phyloP scores from a whole-genome alignment of 2,888 invertebrate species.

The Pyralis farinalis region DNA sequence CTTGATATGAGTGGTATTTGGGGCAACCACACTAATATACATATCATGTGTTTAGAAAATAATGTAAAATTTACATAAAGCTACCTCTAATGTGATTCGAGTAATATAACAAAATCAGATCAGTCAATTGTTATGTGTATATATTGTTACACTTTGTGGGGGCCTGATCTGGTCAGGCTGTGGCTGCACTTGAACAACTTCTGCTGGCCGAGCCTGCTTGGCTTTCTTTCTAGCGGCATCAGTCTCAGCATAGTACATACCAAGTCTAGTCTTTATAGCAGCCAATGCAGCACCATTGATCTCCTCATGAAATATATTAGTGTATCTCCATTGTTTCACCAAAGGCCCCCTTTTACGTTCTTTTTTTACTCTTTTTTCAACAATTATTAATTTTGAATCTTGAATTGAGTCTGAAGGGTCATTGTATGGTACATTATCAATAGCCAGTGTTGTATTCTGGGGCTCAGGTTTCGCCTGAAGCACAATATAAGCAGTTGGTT shows the following conservation, averaged over 20 bases:
- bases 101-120: slow-evolving; percentile 11
- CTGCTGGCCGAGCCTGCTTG: slow-evolving; percentile 56
- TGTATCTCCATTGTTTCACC: slow-evolving; percentile 80
- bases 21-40: too few species aligned
- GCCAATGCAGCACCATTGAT: slow-evolving; percentile 75
- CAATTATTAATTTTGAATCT: slow-evolving; percentile 31
- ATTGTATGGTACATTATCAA: slow-evolving; percentile 44
- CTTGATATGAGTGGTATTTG: too few species aligned
- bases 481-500: slow-evolving; percentile 67
- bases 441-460: slow-evolving; percentile 48
- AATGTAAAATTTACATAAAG: slow-evolving; percentile 12
- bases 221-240: slow-evolving; percentile 72
- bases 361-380: slow-evolving; percentile 57
- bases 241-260: slow-evolving; percentile 76
- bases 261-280: slow-evolving; percentile 75
- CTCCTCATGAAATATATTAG: slow-evolving; percentile 79
- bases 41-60: too few species aligned
- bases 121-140: slow-evolving; percentile 32
- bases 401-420: slow-evolving; percentile 36
- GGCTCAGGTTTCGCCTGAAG: slow-evolving; percentile 67
- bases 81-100: slow-evolving; percentile 1
- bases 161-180: slow-evolving; percentile 54
- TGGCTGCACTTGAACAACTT: slow-evolving; percentile 51
- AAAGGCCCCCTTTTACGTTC: slow-evolving; percentile 67
- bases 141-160: slow-evolving; percentile 68